phyloP scores from a whole-genome alignment of 2,888 invertebrate genomes.

The Drosophila mercatorum region DNA sequence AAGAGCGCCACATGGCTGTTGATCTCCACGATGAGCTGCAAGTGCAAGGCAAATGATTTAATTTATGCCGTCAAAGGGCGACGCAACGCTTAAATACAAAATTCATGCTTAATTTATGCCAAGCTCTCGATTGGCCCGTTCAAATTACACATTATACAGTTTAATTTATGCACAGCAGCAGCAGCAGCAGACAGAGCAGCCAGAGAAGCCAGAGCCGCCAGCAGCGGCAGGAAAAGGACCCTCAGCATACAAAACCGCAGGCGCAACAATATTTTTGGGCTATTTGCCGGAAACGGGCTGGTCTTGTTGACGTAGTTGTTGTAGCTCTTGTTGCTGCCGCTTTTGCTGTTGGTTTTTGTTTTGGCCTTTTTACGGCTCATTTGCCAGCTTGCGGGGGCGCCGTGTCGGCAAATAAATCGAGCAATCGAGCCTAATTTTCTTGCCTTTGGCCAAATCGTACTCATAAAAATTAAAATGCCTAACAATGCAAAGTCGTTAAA shows the following conservation, averaged over 20 bases:
- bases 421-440: constrained; percentile 73
- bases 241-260: constrained; percentile 37
- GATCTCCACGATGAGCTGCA: constrained; percentile 95
- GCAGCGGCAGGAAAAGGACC: constrained; percentile 16
- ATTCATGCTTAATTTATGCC: constrained; percentile 56
- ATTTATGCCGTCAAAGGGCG: constrained; percentile 58
- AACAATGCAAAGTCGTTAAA: constrained; percentile 52
- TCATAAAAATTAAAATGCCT: constrained; percentile 74
- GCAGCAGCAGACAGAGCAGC: neutral
- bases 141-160: constrained; percentile 60
- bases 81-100: constrained; percentile 16
- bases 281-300: constrained; percentile 26
- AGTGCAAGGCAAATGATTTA: constrained; percentile 71
- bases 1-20: constrained; percentile 95
- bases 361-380: constrained; percentile 74
- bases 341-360: constrained; percentile 24
- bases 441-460: constrained; percentile 58
- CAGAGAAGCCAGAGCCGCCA: neutral
- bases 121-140: constrained; percentile 44
- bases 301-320: constrained; percentile 14
- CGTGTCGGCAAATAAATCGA: constrained; percentile 61
- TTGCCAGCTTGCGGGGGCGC: constrained; percentile 48
- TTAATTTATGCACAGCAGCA: constrained; percentile 65
- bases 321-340: constrained; percentile 6
- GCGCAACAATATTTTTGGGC: constrained; percentile 42